Evolutionary conservation across 1,140 invertebrate genomes (phyloP), one percentile per base, ranked within the genome.

Genomic region (Physella acuta): DNA sequence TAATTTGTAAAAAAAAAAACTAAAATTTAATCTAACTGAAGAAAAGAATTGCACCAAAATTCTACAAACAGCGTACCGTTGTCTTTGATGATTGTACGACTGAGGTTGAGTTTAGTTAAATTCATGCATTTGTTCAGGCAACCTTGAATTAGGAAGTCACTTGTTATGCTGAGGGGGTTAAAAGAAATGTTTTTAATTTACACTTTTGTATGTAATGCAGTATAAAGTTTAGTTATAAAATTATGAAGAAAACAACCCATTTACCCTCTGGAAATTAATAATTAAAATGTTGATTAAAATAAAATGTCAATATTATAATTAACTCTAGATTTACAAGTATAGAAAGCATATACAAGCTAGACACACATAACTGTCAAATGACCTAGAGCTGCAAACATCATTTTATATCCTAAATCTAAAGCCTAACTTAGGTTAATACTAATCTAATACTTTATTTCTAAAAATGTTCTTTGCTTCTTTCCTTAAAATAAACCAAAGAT

Each of bases 81-180:
- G 26, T 73, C 69, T 20, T 73, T 69, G n/a, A 79, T 70, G 36
- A 39, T 70, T 8, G 77, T 79, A 61, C 68, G 71, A 65, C 77
- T 76, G 8, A 79, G 62, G 58, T 79, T 79, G 0, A 79, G 71
- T 55, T 77, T 79, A 8, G 73, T 56, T 16, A 79, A 68, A 28
- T 72, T 70, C 1, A 68, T 53, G 71, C 77, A 79, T 3, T 65
- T 76, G 64, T 77, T 79, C 14, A 75, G 63, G 5, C 24, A 28
- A 28, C 71, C 70, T 44, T 61, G 63, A 36, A 68, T 67, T 53
- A 79, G 44, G 58, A 77, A 79, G 34, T 71, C 66, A 56, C 72
- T 72, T 37, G 72, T 74, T 36, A 79, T 73, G 17, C 77, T 79
- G 74, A 53, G 70, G 71, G 51, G 1, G n/a, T n/a, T n/a, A 56